These are phyloP conservation scores for Auanema sp. DNA, from an alignment of 2,888 invertebrate species.

Conservation along the genomic window DNA sequence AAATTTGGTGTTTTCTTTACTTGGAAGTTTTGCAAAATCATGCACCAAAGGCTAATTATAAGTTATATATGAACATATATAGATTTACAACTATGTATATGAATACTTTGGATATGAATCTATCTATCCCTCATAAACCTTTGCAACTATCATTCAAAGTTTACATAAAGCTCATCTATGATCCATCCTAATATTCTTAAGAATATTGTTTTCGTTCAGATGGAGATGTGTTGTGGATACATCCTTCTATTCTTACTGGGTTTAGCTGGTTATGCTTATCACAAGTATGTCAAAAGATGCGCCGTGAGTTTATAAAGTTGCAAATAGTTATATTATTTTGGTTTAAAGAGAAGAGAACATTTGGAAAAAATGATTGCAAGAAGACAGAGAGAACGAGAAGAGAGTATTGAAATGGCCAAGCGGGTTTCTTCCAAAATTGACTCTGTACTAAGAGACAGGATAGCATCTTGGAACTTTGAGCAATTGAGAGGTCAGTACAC, in stretches of 20 bases:
- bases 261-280: conserved; percentile 20
- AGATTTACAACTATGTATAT: no score
- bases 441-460: conserved; percentile 25
- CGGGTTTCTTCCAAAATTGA: conserved; percentile 26
- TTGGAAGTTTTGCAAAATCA: no score
- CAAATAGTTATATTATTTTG: neutral
- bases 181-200: no score
- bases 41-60: no score
- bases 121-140: no score
- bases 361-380: conserved; percentile 31
- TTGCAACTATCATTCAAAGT: no score
- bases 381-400: conserved; percentile 34
- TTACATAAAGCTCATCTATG: no score
- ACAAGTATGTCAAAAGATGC: conserved; percentile 19
- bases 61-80: no score
- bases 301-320: conserved; percentile 14
- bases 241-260: neutral
- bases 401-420: conserved; percentile 35
- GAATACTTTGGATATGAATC: no score
- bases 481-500: conserved; percentile 33
- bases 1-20: no score
- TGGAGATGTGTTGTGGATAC: no score
- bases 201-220: no score
- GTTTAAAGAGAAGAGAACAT: conserved; percentile 30
- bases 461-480: conserved; percentile 30